Evolutionary conservation across 37 sponge, comb jelly and placozoan genomes (phyloP).

Genomic region (Spongia lamella): DNA sequence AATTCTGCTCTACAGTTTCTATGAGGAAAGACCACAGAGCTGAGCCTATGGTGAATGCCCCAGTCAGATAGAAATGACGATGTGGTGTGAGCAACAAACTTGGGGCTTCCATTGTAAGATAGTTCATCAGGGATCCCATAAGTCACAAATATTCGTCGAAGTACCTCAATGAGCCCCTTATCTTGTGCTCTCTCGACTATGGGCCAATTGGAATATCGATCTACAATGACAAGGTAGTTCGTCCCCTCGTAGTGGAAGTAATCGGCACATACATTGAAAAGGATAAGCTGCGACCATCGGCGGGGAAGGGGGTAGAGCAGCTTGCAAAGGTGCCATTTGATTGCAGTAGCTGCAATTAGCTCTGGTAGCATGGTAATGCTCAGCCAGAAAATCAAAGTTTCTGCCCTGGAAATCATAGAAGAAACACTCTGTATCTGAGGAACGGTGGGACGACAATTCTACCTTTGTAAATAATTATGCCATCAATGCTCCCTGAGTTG

Average conservation of each 20-base stretch:
- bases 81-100: slow-evolving; percentile 24
- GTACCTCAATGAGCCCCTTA: slow-evolving; percentile 20
- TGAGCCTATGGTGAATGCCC: too few species aligned
- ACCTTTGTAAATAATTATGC: slow-evolving; percentile 40
- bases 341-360: slow-evolving; percentile 34
- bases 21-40: too few species aligned
- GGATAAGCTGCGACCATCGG: slow-evolving; percentile 28
- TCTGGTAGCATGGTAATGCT: slow-evolving; percentile 28
- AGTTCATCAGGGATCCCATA: slow-evolving; percentile 47
- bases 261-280: slow-evolving; percentile 46
- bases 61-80: slow-evolving; percentile 17
- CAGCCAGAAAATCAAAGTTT: too few species aligned
- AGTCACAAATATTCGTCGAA: slow-evolving; percentile 16
- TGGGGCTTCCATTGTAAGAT: slow-evolving; percentile 34
- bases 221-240: slow-evolving; percentile 27
- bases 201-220: slow-evolving; percentile 53
- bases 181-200: slow-evolving; percentile 29
- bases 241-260: slow-evolving; percentile 32
- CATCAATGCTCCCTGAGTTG: slow-evolving; percentile 39
- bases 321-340: too few species aligned
- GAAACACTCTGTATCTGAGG: too few species aligned
- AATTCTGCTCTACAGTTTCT: too few species aligned
- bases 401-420: too few species aligned
- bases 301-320: slow-evolving; percentile 31
- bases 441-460: slow-evolving; percentile 40